Base-by-base conservation (phyloP, 1,140 invertebrate genomes). In the Drosophila tsacasi region DNA sequence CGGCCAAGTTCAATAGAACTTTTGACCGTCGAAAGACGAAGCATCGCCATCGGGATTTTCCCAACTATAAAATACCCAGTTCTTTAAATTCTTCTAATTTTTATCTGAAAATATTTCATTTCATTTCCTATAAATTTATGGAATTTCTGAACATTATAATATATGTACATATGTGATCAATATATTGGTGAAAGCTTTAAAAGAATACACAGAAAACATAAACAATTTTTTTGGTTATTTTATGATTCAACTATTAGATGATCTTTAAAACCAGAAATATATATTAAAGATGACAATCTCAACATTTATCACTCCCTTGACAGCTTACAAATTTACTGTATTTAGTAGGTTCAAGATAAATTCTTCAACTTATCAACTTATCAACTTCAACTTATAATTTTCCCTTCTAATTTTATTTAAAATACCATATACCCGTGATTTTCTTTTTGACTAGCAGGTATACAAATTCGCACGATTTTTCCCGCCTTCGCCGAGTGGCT, bases 1-100 rank as follows among this genome's bases (percentile, higher is more conserved):
- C 67, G 67, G 71, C 71, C 71, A 73, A 73, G 71, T 73, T 73
- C 71, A 73, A 73, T 73, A 73, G 46, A 73, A 73, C 27, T 61
- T 52, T 61, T 52, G 54, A 61, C 39, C n/a, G 10, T 35, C 32
- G 35, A 37, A 37, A 13, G 5, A 37, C 35, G 30, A 32, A 25
- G 25, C 30, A 27, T 37, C 3, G 64, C 30, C 15, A 35, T n/a
- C 5, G 32, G 32, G 30, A 1, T 57, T 55, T 54, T 68, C 39
- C 63, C 63, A 37, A 71, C 62, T 71, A 32, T 37, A 7, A 68
- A 67, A 54, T 71, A 71, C 67, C 37, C 39, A 67, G 15, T 46
- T 52, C 23, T 10, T 3, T 0, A 10, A 21, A 47, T 30, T 63
- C 9, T 25, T 2, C 21, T 17, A 27, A 15, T 32, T 50, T 15